These are phyloP conservation scores for Porites cylindrica DNA, from an alignment of 92 coral and sea anemone species.

Conservation along the genomic window DNA sequence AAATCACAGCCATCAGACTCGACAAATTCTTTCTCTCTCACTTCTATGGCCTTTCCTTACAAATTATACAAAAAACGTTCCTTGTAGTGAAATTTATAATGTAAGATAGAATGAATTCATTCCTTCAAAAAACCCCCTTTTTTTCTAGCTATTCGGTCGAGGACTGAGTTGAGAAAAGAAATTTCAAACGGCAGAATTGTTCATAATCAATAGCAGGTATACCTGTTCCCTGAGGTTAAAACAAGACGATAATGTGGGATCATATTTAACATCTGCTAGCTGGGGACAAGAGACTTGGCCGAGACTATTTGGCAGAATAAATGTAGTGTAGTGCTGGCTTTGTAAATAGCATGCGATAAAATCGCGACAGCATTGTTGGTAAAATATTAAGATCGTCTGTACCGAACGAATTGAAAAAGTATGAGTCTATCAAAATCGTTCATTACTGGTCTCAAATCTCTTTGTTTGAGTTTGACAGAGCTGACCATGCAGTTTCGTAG, in stretches of 20 bases:
- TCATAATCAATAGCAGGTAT: constrained; percentile 20
- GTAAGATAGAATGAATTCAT: too few species aligned
- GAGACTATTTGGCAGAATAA: not conserved
- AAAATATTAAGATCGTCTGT: not conserved
- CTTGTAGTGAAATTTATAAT: not conserved
- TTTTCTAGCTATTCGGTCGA: too few species aligned
- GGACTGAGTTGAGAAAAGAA: not conserved
- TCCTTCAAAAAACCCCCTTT: too few species aligned
- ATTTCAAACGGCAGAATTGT: not conserved
- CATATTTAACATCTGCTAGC: not conserved
- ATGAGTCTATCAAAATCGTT: too few species aligned
- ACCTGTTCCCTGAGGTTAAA: constrained; percentile 1
- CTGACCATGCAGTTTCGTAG: not conserved
- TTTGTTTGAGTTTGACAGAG: not conserved
- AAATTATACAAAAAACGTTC: too few species aligned
- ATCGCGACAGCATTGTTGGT: not conserved
- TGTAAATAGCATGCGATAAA: not conserved
- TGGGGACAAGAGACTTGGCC: not conserved
- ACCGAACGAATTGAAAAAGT: not conserved
- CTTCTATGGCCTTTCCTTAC: too few species aligned
- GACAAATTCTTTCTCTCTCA: too few species aligned
- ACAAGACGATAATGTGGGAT: not conserved
- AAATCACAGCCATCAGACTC: too few species aligned
- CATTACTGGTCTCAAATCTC: not conserved
- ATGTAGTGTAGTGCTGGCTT: not conserved